A percentile compares a stretch with the other conserved stretches of the same genome.
Conservation (phyloP, 2,888 invertebrate genomes). For the Parthenolecanium corni region DNA sequence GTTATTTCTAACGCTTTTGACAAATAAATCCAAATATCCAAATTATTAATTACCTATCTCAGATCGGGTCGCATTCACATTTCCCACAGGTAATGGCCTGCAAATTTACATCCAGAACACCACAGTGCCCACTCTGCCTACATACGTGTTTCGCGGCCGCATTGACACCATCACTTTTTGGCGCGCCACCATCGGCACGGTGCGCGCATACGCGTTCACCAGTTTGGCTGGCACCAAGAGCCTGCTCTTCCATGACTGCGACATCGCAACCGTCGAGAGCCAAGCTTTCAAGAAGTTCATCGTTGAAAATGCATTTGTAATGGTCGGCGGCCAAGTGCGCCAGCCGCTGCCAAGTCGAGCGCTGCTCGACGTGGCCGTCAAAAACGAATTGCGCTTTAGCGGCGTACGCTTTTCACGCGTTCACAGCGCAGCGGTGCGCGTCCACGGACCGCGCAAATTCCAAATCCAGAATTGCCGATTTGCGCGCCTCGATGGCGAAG, state of each 20-base stretch:
- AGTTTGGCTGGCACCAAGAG: slow-evolving; percentile 54
- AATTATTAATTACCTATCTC: too few species aligned
- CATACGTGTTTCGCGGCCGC: slow-evolving; percentile 56
- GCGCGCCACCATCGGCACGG: slow-evolving; percentile 48
- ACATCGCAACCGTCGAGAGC: slow-evolving; percentile 49
- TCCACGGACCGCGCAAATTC: slow-evolving; percentile 50
- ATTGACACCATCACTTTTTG: slow-evolving; percentile 51
- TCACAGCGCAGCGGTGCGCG: slow-evolving; percentile 57
- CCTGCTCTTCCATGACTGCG: slow-evolving; percentile 51
- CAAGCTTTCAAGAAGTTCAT: slow-evolving; percentile 71
- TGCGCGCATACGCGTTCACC: slow-evolving; percentile 63
- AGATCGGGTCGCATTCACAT: too few species aligned
- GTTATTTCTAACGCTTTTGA: too few species aligned
- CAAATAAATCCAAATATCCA: too few species aligned
- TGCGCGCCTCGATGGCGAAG: slow-evolving; percentile 51
- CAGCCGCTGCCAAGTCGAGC: slow-evolving; percentile 37
- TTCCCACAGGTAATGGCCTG: slow-evolving; percentile 2
- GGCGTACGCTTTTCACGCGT: slow-evolving; percentile 52
- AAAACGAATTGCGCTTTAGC: slow-evolving; percentile 52
- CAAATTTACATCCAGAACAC: slow-evolving; percentile 39
- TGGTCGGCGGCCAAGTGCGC: slow-evolving; percentile 50
- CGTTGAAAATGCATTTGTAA: slow-evolving; percentile 48
- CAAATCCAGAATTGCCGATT: slow-evolving; percentile 50
- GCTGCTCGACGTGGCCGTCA: slow-evolving; percentile 56
- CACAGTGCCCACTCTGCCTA: slow-evolving; percentile 41